phyloP scores from a whole-genome alignment of 2,888 invertebrate species.

The Candidula unifasciata region DNA sequence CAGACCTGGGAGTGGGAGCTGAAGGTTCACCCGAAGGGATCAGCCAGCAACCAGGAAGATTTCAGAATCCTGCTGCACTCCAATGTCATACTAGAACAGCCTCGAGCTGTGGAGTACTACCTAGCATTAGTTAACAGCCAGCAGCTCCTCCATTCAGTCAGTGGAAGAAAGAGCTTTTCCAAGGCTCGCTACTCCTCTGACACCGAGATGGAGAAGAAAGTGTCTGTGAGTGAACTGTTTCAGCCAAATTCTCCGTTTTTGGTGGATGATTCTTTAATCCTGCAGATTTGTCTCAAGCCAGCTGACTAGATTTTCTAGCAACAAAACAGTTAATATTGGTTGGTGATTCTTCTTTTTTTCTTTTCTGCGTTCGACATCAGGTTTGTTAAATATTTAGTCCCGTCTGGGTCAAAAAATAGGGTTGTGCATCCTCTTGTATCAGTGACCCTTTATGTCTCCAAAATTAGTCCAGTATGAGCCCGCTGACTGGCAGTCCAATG shows the following conservation, averaged over 20 bases:
- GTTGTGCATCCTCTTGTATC: too few species aligned
- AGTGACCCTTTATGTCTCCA: too few species aligned
- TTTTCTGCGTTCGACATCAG: too few species aligned
- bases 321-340: not conserved
- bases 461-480: too few species aligned
- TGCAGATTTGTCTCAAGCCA: conserved; percentile 72
- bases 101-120: conserved; percentile 75
- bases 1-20: conserved; percentile 79
- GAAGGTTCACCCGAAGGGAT: conserved; percentile 76
- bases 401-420: too few species aligned
- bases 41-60: conserved; percentile 70
- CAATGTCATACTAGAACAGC: conserved; percentile 76
- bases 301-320: conserved; percentile 60
- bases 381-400: too few species aligned
- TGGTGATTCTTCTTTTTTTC: too few species aligned
- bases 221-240: conserved; percentile 70
- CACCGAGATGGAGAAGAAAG: conserved; percentile 78
- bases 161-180: conserved; percentile 78
- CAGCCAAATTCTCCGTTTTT: conserved; percentile 68
- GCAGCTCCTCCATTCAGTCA: conserved; percentile 75
- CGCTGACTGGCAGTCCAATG: too few species aligned
- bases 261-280: conserved; percentile 69
- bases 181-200: conserved; percentile 78
- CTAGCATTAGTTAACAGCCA: conserved; percentile 76
- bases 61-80: conserved; percentile 74